Base-by-base conservation (phyloP, 1,140 invertebrate species). In the Aphelinus certus region DNA sequence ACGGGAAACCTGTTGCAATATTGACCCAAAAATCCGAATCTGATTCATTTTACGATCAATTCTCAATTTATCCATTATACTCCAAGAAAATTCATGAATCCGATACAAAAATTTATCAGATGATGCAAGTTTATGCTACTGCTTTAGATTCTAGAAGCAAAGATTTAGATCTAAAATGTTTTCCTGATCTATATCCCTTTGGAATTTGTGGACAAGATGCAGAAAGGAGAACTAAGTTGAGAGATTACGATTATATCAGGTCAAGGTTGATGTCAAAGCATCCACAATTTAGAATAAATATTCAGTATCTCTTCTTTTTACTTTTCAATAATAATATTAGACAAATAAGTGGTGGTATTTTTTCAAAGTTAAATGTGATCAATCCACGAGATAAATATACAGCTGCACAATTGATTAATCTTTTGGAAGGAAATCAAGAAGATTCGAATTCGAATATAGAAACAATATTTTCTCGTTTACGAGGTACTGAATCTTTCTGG, bases 221-320 rank as follows among this genome's bases (percentile, higher is more conserved):
- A 2, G 47, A 78, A 10, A 68, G 82, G 45, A 1, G 53, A 71
- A 48, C 63, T 84, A 71, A 9, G 9, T 53, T 53, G 51, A 78
- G 67, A n/a, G 71, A 80, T 67, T 78, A 69, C 53, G 79, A 82
- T 62, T 85, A 77, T 63, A 81, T 81, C 2, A 81, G 81, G 76
- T 10, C 7, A 43, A 77, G 55, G 63, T 75, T 84, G 60, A 78
- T 75, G 76, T 83, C 80, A 0, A 79, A 76, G 58, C 73, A 81
- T 78, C 7, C 79, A 1, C 73, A 78, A 76, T 84, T 79, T 76
- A 61, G 82, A 55, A 70, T 78, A 62, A 81, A 83, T 78, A 74
- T 80, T 46, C 81, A 83, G 76, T 83, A 82, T 72, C 43, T 82
- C 42, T 83, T 84, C 61, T 81, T 75, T 78, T 76, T 82, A 42